Conservation (phyloP, 2,797 vertebrate species). For the Mionectes olivaceus region DNA sequence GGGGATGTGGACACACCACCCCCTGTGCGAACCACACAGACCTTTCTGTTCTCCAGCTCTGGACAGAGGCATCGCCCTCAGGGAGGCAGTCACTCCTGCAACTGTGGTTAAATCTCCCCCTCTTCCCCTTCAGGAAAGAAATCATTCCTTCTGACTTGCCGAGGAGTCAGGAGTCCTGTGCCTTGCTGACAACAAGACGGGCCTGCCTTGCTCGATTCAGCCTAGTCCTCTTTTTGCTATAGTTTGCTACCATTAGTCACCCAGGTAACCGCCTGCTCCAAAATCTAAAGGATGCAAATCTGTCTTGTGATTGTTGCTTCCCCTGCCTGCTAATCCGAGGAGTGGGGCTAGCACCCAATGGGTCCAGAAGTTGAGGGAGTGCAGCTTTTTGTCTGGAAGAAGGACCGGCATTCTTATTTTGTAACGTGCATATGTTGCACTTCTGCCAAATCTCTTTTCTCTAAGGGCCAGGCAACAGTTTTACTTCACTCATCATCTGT, state of each 20-base stretch:
- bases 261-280: neutral
- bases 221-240: neutral
- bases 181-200: neutral
- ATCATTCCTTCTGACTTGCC: neutral
- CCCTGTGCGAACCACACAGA: neutral
- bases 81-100: neutral
- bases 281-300: neutral
- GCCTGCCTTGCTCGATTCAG: neutral
- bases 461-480: neutral
- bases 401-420: neutral
- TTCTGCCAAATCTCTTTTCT: neutral
- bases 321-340: neutral
- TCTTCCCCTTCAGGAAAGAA: neutral
- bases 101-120: neutral
- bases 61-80: neutral
- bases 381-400: neutral
- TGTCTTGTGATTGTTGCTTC: neutral
- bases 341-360: neutral
- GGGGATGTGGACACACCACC: rapidly evolving
- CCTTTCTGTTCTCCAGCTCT: neutral
- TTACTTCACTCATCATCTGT: neutral
- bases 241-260: neutral
- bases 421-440: rapidly evolving
- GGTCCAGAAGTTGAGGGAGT: neutral
- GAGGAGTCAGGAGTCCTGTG: neutral